Percentiles rank a stretch among this genome's conserved stretches.
These are phyloP conservation scores for Cosmia pyralina DNA, from an alignment of 2,888 invertebrate species.

Conservation along the genomic window DNA sequence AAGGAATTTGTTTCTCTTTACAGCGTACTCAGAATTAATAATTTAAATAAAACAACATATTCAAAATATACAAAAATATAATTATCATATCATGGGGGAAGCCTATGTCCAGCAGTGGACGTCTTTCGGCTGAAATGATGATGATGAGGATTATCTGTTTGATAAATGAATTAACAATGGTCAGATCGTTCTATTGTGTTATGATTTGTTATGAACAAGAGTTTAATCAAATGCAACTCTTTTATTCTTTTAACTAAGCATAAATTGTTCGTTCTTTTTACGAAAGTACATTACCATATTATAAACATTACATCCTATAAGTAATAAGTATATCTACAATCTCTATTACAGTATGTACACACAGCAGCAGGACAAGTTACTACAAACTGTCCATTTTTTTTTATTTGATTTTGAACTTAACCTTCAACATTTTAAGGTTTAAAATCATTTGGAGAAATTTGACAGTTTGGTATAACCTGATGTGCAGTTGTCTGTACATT, in stretches of 20 bases:
- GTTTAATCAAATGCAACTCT: neutral
- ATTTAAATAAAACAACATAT: constrained; percentile 20
- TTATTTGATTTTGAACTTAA: no score
- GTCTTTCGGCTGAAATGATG: neutral
- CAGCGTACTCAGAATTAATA: neutral
- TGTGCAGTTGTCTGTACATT: no score
- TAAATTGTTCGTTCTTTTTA: constrained; percentile 9
- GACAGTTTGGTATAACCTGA: no score
- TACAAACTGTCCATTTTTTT: no score
- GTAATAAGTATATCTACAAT: neutral
- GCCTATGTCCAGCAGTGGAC: neutral
- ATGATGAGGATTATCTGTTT: neutral
- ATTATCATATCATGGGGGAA: constrained; percentile 6
- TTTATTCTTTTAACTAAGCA: neutral
- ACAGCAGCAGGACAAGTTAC: neutral
- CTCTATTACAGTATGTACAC: constrained; percentile 35
- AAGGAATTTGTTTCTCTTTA: neutral
- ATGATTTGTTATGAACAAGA: neutral
- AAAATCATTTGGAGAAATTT: no score
- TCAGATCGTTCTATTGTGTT: neutral
- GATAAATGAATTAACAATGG: neutral
- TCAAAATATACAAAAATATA: constrained; percentile 40
- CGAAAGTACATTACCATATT: constrained; percentile 5
- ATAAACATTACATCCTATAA: neutral
- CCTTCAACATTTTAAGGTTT: no score